A percentile compares a stretch with the other conserved stretches of the same genome.
These are phyloP conservation scores for Elysia chlorotica DNA, from an alignment of 1,140 invertebrate genomes.

Conservation along the genomic window DNA sequence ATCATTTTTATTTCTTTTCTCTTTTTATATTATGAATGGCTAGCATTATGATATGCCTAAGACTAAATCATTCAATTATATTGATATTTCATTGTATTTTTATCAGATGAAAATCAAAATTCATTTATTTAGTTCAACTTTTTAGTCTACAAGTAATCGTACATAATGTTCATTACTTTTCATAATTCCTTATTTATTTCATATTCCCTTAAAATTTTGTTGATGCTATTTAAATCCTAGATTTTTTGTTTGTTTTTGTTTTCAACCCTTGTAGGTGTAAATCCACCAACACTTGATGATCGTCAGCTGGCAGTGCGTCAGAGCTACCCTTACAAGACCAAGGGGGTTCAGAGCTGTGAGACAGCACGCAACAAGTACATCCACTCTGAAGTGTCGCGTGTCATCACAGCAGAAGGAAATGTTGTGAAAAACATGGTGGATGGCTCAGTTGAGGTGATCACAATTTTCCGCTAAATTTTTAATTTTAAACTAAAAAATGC, in stretches of 20 bases:
- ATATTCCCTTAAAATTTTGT: not conserved
- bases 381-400: conserved; percentile 47
- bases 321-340: conserved; percentile 58
- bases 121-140: too few species aligned
- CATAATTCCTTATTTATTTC: not conserved
- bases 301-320: conserved; percentile 54
- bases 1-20: too few species aligned
- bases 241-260: not conserved
- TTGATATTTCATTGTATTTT: too few species aligned
- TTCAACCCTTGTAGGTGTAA: conserved; percentile 24
- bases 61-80: too few species aligned
- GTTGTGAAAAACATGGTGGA: conserved; percentile 59
- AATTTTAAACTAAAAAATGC: not conserved
- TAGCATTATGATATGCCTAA: too few species aligned
- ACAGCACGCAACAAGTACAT: conserved; percentile 43
- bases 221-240: not conserved
- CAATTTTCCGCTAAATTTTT: not conserved
- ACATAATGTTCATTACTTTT: not conserved
- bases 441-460: conserved; percentile 48
- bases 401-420: conserved; percentile 58
- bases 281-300: conserved; percentile 45
- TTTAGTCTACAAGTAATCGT: too few species aligned
- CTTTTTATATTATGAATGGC: too few species aligned
- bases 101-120: too few species aligned
- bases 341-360: conserved; percentile 53